Conservation (phyloP, 2,888 invertebrate species). For the Eupithecia pulchellata region DNA sequence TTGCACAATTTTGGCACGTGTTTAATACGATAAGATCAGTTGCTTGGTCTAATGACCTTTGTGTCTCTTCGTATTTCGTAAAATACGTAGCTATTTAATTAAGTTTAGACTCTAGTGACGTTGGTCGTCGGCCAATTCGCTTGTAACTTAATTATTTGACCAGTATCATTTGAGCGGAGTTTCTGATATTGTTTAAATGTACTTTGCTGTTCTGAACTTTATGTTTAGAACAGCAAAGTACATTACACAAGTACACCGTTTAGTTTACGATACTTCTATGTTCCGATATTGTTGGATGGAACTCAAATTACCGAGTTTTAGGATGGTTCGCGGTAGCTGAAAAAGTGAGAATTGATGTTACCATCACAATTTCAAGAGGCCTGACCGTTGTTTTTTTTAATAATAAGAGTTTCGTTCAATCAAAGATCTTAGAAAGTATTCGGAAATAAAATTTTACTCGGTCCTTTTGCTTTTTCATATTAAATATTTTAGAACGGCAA, state of each 20-base stretch:
- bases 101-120: constrained; percentile 30
- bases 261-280: background rate
- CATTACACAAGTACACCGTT: too few species aligned
- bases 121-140: constrained; percentile 30
- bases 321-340: too few species aligned
- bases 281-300: background rate
- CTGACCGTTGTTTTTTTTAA: too few species aligned
- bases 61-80: constrained; percentile 36
- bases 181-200: background rate
- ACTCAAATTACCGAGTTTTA: too few species aligned
- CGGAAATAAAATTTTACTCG: too few species aligned
- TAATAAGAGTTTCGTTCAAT: too few species aligned
- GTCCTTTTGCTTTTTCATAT: too few species aligned
- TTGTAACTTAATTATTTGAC: constrained; percentile 28
- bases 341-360: too few species aligned
- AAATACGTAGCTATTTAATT: constrained; percentile 39
- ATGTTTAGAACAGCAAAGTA: background rate
- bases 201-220: background rate
- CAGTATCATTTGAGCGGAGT: background rate
- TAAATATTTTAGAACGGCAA: too few species aligned
- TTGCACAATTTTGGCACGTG: constrained; percentile 48
- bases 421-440: too few species aligned
- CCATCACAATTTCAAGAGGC: too few species aligned
- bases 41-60: constrained; percentile 45
- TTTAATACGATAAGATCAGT: constrained; percentile 46